A percentile compares a stretch with the other conserved stretches of the same genome.
Conservation (phyloP, 1,140 invertebrate genomes). For the Drosophila bocki region DNA sequence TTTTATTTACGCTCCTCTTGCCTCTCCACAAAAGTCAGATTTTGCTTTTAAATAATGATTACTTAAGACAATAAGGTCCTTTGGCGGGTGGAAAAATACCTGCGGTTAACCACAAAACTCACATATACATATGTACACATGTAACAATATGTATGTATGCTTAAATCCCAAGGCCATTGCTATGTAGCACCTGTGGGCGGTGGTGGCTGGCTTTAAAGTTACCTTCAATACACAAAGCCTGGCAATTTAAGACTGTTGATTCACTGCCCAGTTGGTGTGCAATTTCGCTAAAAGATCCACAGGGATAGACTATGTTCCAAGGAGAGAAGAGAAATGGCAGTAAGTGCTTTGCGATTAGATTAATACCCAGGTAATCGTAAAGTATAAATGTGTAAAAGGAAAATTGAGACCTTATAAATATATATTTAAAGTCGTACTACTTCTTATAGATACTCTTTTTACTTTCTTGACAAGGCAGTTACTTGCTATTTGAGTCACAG, state of each 20-base stretch:
- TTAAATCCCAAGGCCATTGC: constrained; percentile 26
- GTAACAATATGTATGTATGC: background rate
- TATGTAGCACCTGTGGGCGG: constrained; percentile 16
- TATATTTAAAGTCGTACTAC: background rate
- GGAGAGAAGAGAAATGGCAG: constrained; percentile 22
- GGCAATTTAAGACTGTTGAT: constrained; percentile 42
- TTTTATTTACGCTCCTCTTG: background rate
- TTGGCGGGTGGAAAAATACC: constrained; percentile 26
- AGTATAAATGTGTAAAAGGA: background rate
- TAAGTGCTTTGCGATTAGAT: constrained; percentile 65
- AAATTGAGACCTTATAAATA: background rate
- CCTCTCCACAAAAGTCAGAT: background rate
- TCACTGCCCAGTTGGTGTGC: constrained; percentile 22
- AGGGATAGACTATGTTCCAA: background rate
- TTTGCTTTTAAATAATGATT: constrained; percentile 3
- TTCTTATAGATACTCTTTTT: background rate
- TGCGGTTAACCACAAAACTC: constrained; percentile 42
- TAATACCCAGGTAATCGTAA: constrained; percentile 34
- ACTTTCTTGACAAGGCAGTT: background rate
- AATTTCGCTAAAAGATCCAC: constrained; percentile 47
- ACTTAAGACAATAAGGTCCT: constrained; percentile 15
- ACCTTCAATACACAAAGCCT: constrained; percentile 20
- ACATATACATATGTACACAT: background rate
- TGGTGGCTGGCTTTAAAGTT: constrained; percentile 29
- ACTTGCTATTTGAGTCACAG: background rate